These are phyloP conservation scores for Ondatra zibethicus DNA, from an alignment of 2,113 vertebrate genomes.

Conservation along the genomic window DNA sequence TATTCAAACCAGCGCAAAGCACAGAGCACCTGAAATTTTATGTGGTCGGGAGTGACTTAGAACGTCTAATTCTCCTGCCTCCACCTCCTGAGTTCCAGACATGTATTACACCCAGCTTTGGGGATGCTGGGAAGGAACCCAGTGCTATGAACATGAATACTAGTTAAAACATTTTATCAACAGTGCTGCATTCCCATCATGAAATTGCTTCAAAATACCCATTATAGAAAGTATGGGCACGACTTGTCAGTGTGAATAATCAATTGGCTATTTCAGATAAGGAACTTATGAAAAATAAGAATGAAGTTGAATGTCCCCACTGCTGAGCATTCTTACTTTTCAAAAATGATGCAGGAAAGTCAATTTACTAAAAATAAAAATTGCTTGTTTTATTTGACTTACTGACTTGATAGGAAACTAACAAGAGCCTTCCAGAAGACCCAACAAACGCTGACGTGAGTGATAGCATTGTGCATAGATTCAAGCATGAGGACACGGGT, in stretches of 20 bases:
- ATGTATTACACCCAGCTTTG: neutral
- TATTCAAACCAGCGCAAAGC: neutral
- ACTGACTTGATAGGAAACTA: neutral
- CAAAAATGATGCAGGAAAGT: neutral
- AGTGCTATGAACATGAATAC: neutral
- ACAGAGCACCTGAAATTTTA: neutral
- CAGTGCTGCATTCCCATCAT: neutral
- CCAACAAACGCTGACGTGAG: neutral
- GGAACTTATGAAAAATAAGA: slow-evolving; percentile 79
- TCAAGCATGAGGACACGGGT: neutral
- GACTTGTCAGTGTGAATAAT: slow-evolving; percentile 80
- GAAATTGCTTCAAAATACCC: slow-evolving; percentile 65
- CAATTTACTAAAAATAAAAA: slow-evolving; percentile 27
- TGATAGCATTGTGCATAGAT: neutral
- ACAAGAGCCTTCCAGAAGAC: neutral
- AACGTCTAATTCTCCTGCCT: neutral
- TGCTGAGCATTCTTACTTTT: slow-evolving; percentile 17
- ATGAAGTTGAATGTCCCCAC: slow-evolving; percentile 62
- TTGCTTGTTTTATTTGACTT: neutral
- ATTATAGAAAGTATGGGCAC: neutral
- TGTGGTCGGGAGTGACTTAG: too few species aligned
- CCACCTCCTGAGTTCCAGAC: neutral
- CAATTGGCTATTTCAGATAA: slow-evolving; percentile 71
- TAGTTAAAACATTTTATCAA: neutral
- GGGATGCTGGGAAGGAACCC: neutral